Evolutionary conservation across 2,888 invertebrate species (phyloP).

Genomic region (Latheticus oryzae): DNA sequence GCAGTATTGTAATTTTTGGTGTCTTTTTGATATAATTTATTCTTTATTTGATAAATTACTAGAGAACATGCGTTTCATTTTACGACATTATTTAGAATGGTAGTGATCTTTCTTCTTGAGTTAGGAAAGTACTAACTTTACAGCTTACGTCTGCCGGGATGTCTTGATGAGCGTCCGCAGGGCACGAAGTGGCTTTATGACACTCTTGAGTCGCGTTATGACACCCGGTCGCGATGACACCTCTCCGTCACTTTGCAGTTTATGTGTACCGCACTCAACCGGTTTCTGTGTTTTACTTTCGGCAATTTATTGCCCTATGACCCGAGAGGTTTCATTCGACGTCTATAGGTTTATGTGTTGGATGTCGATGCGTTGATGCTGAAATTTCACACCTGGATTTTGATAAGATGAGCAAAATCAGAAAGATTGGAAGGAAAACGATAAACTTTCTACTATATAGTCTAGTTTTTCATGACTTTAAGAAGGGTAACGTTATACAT

Average conservation of each 20-base stretch:
- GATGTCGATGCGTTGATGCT: slow-evolving; percentile 5
- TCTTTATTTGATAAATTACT: too few species aligned
- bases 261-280: slow-evolving; percentile 50
- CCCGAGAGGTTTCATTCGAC: slow-evolving; percentile 12
- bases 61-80: too few species aligned
- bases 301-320: slow-evolving; percentile 44
- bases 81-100: too few species aligned
- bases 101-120: too few species aligned
- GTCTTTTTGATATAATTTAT: too few species aligned
- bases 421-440: not conserved
- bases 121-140: too few species aligned
- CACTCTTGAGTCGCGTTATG: slow-evolving; percentile 52
- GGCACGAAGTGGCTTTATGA: slow-evolving; percentile 56
- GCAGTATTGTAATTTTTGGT: too few species aligned
- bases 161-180: slow-evolving; percentile 53
- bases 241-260: slow-evolving; percentile 49
- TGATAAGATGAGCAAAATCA: slow-evolving; percentile 12
- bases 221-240: slow-evolving; percentile 46
- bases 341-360: slow-evolving; percentile 14
- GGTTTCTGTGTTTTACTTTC: slow-evolving; percentile 43
- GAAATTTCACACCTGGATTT: slow-evolving; percentile 17
- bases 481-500: too few species aligned
- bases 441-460: not conserved
- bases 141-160: slow-evolving; percentile 38
- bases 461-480: too few species aligned